phyloP scores from a whole-genome alignment of 2,888 invertebrate species.

The Hoplodrina ambigua region DNA sequence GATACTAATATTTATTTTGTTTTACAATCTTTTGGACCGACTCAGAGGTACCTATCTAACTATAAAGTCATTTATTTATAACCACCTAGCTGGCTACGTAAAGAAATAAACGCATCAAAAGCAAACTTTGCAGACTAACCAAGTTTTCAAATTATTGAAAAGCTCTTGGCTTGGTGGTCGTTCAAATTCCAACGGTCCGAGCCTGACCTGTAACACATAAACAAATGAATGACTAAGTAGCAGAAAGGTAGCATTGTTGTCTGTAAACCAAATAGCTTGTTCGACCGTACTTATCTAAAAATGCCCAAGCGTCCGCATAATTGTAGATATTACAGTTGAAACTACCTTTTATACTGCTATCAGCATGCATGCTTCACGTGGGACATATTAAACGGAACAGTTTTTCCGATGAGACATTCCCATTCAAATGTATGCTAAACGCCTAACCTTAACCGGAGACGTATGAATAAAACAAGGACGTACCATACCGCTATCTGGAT shows the following conservation, averaged over 20 bases:
- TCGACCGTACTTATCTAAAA: not conserved
- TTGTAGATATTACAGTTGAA: not conserved
- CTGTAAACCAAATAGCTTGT: not conserved
- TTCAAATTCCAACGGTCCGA: slow-evolving; percentile 47
- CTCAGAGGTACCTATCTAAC: no score
- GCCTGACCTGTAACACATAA: not conserved
- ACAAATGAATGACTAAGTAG: no score
- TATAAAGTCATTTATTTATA: no score
- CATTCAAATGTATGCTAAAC: slow-evolving; percentile 69
- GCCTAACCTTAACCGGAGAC: slow-evolving; percentile 56
- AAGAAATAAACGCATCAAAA: not conserved
- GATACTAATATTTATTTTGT: no score
- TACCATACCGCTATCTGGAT: slow-evolving; percentile 49
- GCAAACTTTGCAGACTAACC: not conserved
- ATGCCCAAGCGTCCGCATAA: not conserved
- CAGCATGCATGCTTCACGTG: slow-evolving; percentile 46
- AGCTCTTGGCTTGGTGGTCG: slow-evolving; percentile 18
- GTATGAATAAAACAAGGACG: slow-evolving; percentile 65
- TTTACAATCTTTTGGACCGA: no score
- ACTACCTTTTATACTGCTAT: slow-evolving; percentile 36
- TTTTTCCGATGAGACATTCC: slow-evolving; percentile 62
- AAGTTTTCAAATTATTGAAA: slow-evolving; percentile 17
- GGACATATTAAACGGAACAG: slow-evolving; percentile 54
- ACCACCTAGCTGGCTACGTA: no score
- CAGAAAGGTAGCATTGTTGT: no score